Conservation (phyloP, 1,140 invertebrate genomes). For the Mamestra configurata region DNA sequence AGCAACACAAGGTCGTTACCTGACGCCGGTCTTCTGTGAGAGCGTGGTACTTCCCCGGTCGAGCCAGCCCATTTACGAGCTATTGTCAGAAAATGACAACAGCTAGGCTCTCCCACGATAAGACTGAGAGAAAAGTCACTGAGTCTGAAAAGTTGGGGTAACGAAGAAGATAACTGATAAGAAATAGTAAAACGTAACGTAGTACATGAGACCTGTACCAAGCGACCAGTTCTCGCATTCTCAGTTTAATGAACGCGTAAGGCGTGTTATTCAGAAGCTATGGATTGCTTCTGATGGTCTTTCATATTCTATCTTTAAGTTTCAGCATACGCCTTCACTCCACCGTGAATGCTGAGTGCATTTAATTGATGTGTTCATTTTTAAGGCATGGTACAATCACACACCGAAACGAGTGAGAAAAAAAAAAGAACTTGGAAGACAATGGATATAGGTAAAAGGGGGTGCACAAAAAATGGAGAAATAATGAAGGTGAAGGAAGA, state of each 20-base stretch:
- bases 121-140: not conserved
- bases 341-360: not conserved
- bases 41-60: slow-evolving; percentile 12
- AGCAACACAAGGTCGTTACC: not conserved
- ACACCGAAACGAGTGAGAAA: not conserved
- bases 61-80: not conserved
- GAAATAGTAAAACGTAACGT: too few species aligned
- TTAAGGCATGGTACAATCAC: not conserved
- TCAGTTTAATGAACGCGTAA: not conserved
- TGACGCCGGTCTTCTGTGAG: not conserved
- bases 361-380: not conserved
- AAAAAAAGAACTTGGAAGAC: too few species aligned
- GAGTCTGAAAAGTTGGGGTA: too few species aligned
- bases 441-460: too few species aligned
- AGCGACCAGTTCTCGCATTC: not conserved
- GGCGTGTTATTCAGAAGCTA: too few species aligned
- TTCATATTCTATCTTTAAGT: too few species aligned
- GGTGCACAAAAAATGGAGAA: not conserved
- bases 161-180: too few species aligned
- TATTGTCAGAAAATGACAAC: not conserved
- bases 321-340: not conserved
- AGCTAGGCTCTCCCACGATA: not conserved
- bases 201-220: not conserved
- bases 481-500: not conserved
- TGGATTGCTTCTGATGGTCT: too few species aligned